Evolutionary conservation across 2,797 vertebrate species (phyloP).

Genomic region (Simalia tracyae): DNA sequence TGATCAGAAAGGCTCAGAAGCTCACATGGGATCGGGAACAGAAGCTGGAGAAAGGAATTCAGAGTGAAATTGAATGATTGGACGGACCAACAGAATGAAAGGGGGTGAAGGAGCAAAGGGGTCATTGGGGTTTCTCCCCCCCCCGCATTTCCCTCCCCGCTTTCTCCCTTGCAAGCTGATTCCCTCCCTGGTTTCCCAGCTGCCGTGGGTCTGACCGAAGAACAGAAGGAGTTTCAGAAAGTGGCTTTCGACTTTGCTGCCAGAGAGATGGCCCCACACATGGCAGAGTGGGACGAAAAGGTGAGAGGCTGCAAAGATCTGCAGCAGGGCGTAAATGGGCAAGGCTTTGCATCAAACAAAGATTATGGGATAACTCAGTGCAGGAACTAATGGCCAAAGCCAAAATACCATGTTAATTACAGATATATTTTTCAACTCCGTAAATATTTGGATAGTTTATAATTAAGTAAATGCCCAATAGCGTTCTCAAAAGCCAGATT

Average conservation of each 20-base stretch:
- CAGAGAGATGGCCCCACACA: conserved; percentile 93
- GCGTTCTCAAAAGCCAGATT: too few relatives aligned
- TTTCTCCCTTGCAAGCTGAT: fast-evolving
- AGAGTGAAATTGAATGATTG: too few relatives aligned
- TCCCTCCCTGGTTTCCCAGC: conserved; percentile 70
- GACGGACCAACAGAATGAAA: too few relatives aligned
- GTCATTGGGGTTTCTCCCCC: background rate
- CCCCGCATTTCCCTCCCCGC: background rate
- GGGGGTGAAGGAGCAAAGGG: background rate
- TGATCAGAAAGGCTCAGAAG: too few relatives aligned
- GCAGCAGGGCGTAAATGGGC: background rate
- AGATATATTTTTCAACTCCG: too few relatives aligned
- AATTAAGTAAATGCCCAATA: too few relatives aligned
- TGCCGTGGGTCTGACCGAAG: conserved; percentile 86
- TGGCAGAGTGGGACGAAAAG: conserved; percentile 96
- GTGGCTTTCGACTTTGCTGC: conserved; percentile 93
- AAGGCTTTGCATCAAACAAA: too few relatives aligned
- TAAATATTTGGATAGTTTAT: too few relatives aligned
- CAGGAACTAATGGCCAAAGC: too few relatives aligned
- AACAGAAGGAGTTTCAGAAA: conserved; percentile 96
- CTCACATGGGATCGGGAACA: too few relatives aligned
- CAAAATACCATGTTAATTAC: too few relatives aligned
- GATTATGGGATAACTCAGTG: too few relatives aligned
- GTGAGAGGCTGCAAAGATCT: conserved; percentile 62
- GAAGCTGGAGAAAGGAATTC: background rate